These are phyloP conservation scores for Pangasius krempfi DNA, from an alignment of 2,797 vertebrate species.

Conservation along the genomic window DNA sequence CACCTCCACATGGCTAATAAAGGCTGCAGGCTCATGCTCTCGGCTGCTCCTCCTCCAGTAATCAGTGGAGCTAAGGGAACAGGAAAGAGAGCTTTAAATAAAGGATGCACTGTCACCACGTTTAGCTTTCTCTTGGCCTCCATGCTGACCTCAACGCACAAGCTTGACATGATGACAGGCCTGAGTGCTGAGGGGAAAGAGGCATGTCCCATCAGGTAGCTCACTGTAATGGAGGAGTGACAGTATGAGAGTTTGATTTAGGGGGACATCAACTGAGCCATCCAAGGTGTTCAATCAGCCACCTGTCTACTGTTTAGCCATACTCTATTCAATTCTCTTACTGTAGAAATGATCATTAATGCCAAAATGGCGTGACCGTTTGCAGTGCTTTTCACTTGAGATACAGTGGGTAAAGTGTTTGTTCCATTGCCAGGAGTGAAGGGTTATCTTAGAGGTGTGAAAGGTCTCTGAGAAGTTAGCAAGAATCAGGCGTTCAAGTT, in stretches of 20 bases:
- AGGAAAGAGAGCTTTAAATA: conserved; percentile 40
- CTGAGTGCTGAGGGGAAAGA: conserved; percentile 39
- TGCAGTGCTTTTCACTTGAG: conserved; percentile 15
- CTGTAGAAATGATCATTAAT: conserved; percentile 34
- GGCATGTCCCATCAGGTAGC: conserved; percentile 70
- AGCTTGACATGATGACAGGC: conserved; percentile 40
- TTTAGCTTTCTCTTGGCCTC: conserved; percentile 23
- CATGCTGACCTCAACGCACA: conserved; percentile 32
- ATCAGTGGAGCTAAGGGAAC: conserved; percentile 68
- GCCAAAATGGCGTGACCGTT: conserved; percentile 18
- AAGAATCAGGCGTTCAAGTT: background rate
- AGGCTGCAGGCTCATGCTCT: conserved; percentile 68
- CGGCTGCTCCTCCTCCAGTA: conserved; percentile 75
- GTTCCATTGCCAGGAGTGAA: conserved; percentile 6
- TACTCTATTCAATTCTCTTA: conserved; percentile 13
- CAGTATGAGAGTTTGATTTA: conserved; percentile 12
- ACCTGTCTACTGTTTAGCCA: conserved; percentile 43
- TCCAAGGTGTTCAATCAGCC: conserved; percentile 11
- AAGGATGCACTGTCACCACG: conserved; percentile 33
- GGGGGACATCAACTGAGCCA: conserved; percentile 4
- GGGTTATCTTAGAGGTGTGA: background rate
- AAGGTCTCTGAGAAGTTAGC: background rate
- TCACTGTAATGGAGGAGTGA: conserved; percentile 38
- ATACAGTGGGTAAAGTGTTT: conserved; percentile 10
- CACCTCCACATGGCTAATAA: conserved; percentile 69